These are phyloP conservation scores for Anabacerthia variegaticeps DNA, from an alignment of 2,797 vertebrate species.

Conservation along the genomic window DNA sequence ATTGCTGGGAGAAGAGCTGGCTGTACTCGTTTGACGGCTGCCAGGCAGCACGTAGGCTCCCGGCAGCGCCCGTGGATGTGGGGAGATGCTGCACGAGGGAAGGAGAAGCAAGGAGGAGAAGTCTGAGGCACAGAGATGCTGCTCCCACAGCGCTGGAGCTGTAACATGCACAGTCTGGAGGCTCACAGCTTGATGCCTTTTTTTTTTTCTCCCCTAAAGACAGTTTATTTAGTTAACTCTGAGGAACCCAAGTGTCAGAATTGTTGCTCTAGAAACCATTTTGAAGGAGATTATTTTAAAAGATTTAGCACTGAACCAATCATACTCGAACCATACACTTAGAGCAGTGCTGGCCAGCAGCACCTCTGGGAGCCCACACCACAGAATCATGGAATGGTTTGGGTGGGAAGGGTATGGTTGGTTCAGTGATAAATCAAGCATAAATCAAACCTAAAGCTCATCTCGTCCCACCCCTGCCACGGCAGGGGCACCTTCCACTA, in stretches of 20 bases:
- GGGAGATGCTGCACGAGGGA: background rate
- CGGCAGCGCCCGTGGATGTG: background rate
- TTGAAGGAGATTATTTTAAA: background rate
- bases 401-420: background rate
- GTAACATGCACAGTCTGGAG: background rate
- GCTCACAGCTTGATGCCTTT: background rate
- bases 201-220: background rate
- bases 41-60: conserved; percentile 45
- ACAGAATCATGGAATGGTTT: background rate
- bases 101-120: background rate
- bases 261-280: conserved; percentile 17
- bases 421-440: too few relatives aligned
- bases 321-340: background rate
- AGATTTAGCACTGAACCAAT: background rate
- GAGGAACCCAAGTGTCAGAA: background rate
- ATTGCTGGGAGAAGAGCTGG: background rate
- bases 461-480: fast-evolving
- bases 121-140: background rate
- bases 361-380: background rate
- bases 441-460: background rate
- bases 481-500: background rate
- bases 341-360: background rate
- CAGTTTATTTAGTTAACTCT: conserved; percentile 7
- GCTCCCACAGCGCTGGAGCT: background rate
- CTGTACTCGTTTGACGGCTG: background rate